Evolutionary conservation across 1,140 invertebrate species (phyloP).

Genomic region (Drosophila gunungcola): DNA sequence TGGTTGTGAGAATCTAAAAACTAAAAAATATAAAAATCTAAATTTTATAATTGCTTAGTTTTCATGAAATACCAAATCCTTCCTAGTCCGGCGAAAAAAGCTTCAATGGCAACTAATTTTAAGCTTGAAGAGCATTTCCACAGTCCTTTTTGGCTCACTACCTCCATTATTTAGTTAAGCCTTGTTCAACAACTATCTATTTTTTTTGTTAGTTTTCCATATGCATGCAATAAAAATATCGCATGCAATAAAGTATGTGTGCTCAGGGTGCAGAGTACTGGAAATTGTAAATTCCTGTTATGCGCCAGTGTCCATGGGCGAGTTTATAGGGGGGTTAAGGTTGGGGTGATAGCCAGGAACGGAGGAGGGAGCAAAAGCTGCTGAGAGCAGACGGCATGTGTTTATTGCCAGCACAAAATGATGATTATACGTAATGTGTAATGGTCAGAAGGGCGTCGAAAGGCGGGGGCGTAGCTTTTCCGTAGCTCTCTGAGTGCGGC

Average conservation of each 20-base stretch:
- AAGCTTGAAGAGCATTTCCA: not conserved
- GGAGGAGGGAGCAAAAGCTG: slow-evolving; percentile 16
- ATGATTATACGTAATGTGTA: slow-evolving; percentile 81
- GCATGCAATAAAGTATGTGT: slow-evolving; percentile 73
- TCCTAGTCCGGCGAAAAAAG: no score
- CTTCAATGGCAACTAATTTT: not conserved
- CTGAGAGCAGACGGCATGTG: slow-evolving; percentile 72
- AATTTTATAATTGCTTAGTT: no score
- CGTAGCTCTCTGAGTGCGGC: slow-evolving; percentile 35
- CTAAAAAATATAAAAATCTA: no score
- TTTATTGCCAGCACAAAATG: slow-evolving; percentile 83
- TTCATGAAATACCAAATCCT: no score
- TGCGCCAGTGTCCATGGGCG: slow-evolving; percentile 21
- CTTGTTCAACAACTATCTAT: not conserved
- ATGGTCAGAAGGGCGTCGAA: slow-evolving; percentile 26
- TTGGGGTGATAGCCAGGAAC: slow-evolving; percentile 4
- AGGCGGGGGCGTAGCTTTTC: slow-evolving; percentile 19
- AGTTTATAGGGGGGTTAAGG: not conserved
- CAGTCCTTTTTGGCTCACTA: not conserved
- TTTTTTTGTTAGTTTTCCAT: slow-evolving; percentile 41
- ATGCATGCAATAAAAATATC: slow-evolving; percentile 82
- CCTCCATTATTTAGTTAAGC: not conserved
- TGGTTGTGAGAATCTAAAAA: no score
- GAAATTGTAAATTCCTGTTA: slow-evolving; percentile 79
- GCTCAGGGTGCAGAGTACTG: slow-evolving; percentile 60